These are phyloP conservation scores for Diplogasteroides magnus DNA, from an alignment of 1,140 invertebrate species.

Conservation along the genomic window DNA sequence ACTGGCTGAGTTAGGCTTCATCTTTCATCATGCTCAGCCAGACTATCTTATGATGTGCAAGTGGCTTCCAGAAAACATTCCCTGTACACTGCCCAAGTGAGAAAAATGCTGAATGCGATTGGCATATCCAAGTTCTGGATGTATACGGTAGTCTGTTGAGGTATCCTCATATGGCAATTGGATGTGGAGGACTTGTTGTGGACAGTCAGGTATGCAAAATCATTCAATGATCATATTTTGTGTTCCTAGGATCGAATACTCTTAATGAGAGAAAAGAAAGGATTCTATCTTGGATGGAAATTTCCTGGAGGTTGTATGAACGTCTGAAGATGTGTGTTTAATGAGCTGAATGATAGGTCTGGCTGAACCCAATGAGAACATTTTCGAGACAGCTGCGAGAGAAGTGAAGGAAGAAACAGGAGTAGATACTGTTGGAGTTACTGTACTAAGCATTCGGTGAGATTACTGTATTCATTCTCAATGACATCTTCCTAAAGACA, in stretches of 20 bases:
- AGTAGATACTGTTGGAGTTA: not conserved
- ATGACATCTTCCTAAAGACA: not conserved
- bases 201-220: not conserved
- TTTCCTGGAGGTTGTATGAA: conserved; percentile 6
- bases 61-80: conserved; percentile 9
- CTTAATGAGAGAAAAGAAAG: conserved; percentile 12
- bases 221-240: not conserved
- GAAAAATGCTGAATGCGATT: too few relatives aligned
- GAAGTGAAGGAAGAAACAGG: conserved; percentile 13
- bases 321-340: not conserved
- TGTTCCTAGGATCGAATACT: not conserved
- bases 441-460: conserved; percentile 7
- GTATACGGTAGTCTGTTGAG: not conserved
- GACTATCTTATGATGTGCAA: conserved; percentile 6
- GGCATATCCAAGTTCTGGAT: too few relatives aligned
- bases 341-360: not conserved
- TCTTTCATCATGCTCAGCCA: conserved; percentile 3
- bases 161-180: not conserved
- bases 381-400: conserved; percentile 5
- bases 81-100: too few relatives aligned
- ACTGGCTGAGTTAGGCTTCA: not conserved
- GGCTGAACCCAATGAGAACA: conserved; percentile 11
- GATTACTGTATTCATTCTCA: not conserved
- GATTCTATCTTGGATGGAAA: conserved; percentile 11
- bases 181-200: conserved; percentile 7